Conservation (phyloP, 2,113 vertebrate species). For the Axis porcinus region DNA sequence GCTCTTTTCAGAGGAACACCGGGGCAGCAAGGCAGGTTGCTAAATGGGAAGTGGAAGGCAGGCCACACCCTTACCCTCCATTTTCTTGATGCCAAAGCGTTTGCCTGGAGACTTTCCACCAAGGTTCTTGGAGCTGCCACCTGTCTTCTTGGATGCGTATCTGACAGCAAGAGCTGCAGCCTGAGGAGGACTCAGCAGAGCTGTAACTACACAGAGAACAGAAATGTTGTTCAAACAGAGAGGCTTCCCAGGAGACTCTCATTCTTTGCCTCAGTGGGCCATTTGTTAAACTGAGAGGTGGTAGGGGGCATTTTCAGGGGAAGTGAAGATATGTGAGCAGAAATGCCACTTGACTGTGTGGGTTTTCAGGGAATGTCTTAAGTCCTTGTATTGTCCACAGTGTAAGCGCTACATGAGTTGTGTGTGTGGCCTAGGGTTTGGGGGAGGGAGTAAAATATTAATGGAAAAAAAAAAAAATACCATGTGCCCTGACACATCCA, state of each 20-base stretch:
- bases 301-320: neutral
- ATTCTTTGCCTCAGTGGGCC: neutral
- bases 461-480: neutral
- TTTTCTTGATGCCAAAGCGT: constrained; percentile 89
- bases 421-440: neutral
- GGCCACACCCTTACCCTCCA: constrained; percentile 83
- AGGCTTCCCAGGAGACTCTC: neutral
- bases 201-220: neutral
- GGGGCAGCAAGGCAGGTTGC: neutral
- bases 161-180: constrained; percentile 76
- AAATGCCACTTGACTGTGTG: neutral
- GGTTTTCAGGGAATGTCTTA: neutral
- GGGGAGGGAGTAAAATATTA: neutral
- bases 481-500: neutral
- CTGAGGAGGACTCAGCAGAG: constrained; percentile 66
- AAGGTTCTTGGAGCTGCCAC: constrained; percentile 88
- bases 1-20: neutral
- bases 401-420: neutral
- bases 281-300: neutral
- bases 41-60: neutral
- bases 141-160: constrained; percentile 91
- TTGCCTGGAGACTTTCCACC: constrained; percentile 91
- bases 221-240: neutral
- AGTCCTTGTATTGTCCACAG: neutral
- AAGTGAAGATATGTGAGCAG: neutral